phyloP scores from a whole-genome alignment of 2,888 invertebrate species.

The Anagyrus pseudococci region DNA sequence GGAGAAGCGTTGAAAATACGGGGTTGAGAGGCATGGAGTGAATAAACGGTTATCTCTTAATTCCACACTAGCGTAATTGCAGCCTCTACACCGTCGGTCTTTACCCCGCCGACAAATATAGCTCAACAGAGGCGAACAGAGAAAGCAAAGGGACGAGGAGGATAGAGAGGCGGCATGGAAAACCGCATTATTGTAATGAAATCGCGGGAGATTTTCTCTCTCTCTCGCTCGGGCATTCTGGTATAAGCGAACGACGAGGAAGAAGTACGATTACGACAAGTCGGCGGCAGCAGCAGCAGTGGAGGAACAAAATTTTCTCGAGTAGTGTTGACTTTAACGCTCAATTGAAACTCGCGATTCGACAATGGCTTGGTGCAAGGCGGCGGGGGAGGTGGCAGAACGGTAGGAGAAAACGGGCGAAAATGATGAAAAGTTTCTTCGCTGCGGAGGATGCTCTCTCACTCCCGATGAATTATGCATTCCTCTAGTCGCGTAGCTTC shows the following conservation, averaged over 20 bases:
- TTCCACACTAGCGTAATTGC: conserved; percentile 3
- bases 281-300: neutral
- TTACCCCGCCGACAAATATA: too few relatives aligned
- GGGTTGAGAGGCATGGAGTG: neutral
- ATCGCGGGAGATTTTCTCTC: neutral
- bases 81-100: neutral
- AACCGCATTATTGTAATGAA: conserved; percentile 4
- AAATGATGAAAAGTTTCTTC: conserved; percentile 10
- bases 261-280: neutral
- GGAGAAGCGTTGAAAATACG: too few relatives aligned
- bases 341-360: conserved; percentile 4
- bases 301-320: too few relatives aligned
- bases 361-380: too few relatives aligned
- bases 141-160: neutral
- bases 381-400: neutral
- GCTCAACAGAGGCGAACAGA: neutral
- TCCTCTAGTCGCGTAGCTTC: conserved; percentile 8
- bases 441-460: neutral
- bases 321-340: conserved; percentile 16
- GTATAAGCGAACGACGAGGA: too few relatives aligned
- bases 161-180: too few relatives aligned
- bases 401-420: neutral
- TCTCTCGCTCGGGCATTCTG: neutral
- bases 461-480: conserved; percentile 28
- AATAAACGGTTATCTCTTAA: conserved; percentile 17